Percentiles rank a stretch among this genome's conserved stretches.
phyloP scores from a whole-genome alignment of 64 coral and sea anemone genomes.

The Acropora tenuis region DNA sequence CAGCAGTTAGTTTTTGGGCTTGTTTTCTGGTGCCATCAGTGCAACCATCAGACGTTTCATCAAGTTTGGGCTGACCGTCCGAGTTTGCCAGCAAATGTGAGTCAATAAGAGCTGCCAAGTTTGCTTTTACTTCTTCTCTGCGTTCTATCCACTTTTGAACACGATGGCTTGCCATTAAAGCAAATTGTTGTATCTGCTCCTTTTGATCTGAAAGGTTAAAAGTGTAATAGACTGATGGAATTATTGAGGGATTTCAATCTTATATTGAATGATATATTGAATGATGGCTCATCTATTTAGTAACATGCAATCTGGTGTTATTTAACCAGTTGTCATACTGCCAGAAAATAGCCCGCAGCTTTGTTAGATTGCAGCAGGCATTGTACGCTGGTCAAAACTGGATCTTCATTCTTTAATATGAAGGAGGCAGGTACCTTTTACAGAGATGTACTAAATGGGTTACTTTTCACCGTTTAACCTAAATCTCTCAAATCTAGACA shows the following conservation, averaged over 20 bases:
- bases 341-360: background rate
- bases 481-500: background rate
- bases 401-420: background rate
- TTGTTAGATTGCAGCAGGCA: background rate
- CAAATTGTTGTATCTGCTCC: slow-evolving; percentile 14
- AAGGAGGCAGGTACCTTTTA: no score
- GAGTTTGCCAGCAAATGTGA: background rate
- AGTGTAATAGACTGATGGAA: background rate
- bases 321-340: background rate
- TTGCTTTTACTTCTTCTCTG: background rate
- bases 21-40: background rate
- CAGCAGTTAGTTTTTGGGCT: no score
- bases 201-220: slow-evolving; percentile 16
- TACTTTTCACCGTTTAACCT: background rate
- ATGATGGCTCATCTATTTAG: no score
- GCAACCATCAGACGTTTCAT: background rate
- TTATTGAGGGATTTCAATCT: background rate
- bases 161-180: background rate
- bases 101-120: background rate
- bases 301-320: no score
- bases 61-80: background rate
- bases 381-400: background rate
- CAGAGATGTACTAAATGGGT: background rate
- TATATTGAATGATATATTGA: background rate
- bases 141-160: background rate